Conservation (phyloP, 2,113 vertebrate species). For the Actenoides hombroni region DNA sequence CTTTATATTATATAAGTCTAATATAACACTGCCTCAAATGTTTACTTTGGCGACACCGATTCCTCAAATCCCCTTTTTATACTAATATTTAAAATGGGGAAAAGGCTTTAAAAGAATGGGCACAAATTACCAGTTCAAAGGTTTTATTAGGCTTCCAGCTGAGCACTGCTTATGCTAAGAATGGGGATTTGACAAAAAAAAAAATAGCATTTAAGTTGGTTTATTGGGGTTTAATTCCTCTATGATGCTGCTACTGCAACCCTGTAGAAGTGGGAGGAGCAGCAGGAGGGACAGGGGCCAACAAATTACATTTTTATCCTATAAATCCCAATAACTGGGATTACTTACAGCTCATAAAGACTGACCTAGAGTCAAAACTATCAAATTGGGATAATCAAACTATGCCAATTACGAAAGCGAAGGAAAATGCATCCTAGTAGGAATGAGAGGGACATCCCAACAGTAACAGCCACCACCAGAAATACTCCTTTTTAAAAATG, state of each 20-base stretch:
- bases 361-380: not conserved
- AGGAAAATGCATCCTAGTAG: not conserved
- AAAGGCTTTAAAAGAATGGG: slow-evolving; percentile 75
- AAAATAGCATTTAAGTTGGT: not conserved
- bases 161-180: not conserved
- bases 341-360: not conserved
- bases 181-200: slow-evolving; percentile 1
- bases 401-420: not conserved
- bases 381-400: not conserved
- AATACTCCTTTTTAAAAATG: not conserved
- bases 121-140: slow-evolving; percentile 66
- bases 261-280: not conserved
- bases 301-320: not conserved
- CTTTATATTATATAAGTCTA: slow-evolving; percentile 48
- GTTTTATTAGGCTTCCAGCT: slow-evolving; percentile 55
- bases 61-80: slow-evolving; percentile 75
- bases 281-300: not conserved
- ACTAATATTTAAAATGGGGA: slow-evolving; percentile 78
- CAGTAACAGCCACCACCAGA: not conserved
- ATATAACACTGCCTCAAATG: slow-evolving; percentile 70
- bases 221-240: slow-evolving; percentile 53
- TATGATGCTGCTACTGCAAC: not conserved
- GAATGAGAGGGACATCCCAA: not conserved
- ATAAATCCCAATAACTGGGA: not conserved
- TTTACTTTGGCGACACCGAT: slow-evolving; percentile 71